Evolutionary conservation across 1,140 invertebrate species (phyloP).

Genomic region (Apis florea): DNA sequence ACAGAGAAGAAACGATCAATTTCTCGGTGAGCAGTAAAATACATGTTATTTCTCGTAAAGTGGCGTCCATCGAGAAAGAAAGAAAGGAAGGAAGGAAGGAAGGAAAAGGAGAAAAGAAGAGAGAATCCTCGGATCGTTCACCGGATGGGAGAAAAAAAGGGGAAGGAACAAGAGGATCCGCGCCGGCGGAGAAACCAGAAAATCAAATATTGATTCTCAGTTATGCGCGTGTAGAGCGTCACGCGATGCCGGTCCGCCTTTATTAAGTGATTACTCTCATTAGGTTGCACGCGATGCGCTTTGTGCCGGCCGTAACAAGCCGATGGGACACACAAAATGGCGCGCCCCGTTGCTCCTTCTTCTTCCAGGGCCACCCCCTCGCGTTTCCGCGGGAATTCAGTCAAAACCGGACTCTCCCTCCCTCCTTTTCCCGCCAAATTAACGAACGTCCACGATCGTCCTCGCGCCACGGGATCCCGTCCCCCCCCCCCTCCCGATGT

Average conservation of each 20-base stretch:
- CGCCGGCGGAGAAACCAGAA: slow-evolving; percentile 54
- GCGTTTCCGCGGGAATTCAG: background rate
- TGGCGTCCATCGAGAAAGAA: slow-evolving; percentile 6
- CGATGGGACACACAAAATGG: slow-evolving; percentile 67
- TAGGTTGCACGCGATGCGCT: slow-evolving; percentile 78
- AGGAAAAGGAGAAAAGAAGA: background rate
- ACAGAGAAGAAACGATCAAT: slow-evolving; percentile 22
- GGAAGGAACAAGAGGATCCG: background rate
- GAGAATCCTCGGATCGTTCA: slow-evolving; percentile 9
- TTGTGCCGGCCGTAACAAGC: slow-evolving; percentile 64
- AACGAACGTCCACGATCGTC: background rate
- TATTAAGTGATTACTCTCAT: slow-evolving; percentile 81
- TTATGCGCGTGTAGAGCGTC: slow-evolving; percentile 67
- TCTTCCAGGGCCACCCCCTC: background rate
- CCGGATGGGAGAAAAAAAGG: slow-evolving; percentile 27
- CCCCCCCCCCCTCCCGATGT: no score
- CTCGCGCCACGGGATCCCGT: no score
- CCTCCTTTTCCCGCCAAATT: background rate
- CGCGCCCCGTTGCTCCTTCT: slow-evolving; percentile 18
- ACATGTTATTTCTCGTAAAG: slow-evolving; percentile 53
- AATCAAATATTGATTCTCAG: slow-evolving; percentile 78
- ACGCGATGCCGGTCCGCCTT: slow-evolving; percentile 74
- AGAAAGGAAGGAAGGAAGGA: background rate
- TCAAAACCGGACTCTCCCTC: background rate
- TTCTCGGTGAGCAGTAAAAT: slow-evolving; percentile 46